Percentiles rank a stretch among this genome's conserved stretches.
Evolutionary conservation across 2,888 invertebrate species (phyloP).

Genomic region (Andrena marginata): DNA sequence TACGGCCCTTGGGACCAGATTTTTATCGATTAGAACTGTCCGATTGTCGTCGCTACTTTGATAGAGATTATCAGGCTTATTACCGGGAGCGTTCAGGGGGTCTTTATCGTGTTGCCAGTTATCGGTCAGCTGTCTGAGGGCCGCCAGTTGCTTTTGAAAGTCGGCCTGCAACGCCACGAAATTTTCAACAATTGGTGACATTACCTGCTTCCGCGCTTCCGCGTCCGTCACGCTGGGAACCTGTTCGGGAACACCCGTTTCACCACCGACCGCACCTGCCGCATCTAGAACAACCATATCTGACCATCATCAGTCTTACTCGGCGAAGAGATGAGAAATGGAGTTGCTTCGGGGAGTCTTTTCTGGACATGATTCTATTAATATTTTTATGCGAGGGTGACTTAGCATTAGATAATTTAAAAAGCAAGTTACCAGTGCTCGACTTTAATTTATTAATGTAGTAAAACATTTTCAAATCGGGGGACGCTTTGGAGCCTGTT

Average conservation of each 20-base stretch:
- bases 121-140: conserved; percentile 77
- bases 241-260: conserved; percentile 74
- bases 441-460: too few relatives aligned
- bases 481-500: too few relatives aligned
- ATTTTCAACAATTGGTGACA: conserved; percentile 79
- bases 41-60: conserved; percentile 67
- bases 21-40: conserved; percentile 68
- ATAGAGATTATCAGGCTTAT: conserved; percentile 77
- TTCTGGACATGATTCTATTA: too few relatives aligned
- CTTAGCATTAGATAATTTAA: too few relatives aligned
- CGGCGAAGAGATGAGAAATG: too few relatives aligned
- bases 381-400: too few relatives aligned
- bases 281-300: conserved; percentile 70
- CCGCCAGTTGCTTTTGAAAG: conserved; percentile 80
- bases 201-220: conserved; percentile 84
- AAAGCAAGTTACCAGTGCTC: too few relatives aligned
- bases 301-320: neutral
- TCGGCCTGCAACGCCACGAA: conserved; percentile 82
- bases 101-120: conserved; percentile 78
- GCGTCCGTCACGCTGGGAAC: conserved; percentile 74
- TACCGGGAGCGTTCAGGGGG: conserved; percentile 64
- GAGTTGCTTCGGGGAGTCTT: neutral
- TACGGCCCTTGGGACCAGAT: conserved; percentile 71
- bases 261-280: conserved; percentile 76
- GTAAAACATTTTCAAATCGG: too few relatives aligned